Evolutionary conservation across 2,797 vertebrate genomes (phyloP).

Genomic region (Pangasius larnaudii): DNA sequence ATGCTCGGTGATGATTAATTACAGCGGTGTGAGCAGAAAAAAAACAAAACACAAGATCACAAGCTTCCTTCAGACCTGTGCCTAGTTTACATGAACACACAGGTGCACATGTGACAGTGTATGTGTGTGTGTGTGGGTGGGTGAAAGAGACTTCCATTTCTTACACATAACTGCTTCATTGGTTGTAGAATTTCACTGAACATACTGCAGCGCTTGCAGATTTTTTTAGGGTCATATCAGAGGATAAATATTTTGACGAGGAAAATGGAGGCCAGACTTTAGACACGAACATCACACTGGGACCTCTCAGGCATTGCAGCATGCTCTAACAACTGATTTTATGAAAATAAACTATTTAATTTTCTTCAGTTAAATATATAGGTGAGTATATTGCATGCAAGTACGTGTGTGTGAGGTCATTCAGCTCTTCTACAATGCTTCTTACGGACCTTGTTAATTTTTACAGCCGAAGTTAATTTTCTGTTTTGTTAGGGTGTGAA

Average conservation of each 20-base stretch:
- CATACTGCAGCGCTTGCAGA: conserved; percentile 51
- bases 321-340: conserved; percentile 56
- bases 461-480: conserved; percentile 54
- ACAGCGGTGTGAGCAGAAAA: conserved; percentile 33
- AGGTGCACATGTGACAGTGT: conserved; percentile 64
- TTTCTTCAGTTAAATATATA: conserved; percentile 60
- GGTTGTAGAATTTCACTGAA: conserved; percentile 60
- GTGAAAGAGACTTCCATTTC: conserved; percentile 49
- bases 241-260: conserved; percentile 69
- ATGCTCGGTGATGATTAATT: conserved; percentile 36
- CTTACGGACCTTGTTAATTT: conserved; percentile 54
- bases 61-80: conserved; percentile 30
- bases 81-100: conserved; percentile 50
- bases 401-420: conserved; percentile 9
- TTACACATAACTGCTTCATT: conserved; percentile 63
- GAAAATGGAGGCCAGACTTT: conserved; percentile 70
- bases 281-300: conserved; percentile 62
- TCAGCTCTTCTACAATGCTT: conserved; percentile 35
- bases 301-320: conserved; percentile 62
- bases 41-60: conserved; percentile 1
- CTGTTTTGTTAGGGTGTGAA: conserved; percentile 65
- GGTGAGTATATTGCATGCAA: conserved; percentile 6
- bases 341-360: conserved; percentile 63
- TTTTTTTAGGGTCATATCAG: conserved; percentile 61
- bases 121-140: conserved; percentile 8